phyloP scores from a whole-genome alignment of 2,888 invertebrate species.

The Cistogaster globosa region DNA sequence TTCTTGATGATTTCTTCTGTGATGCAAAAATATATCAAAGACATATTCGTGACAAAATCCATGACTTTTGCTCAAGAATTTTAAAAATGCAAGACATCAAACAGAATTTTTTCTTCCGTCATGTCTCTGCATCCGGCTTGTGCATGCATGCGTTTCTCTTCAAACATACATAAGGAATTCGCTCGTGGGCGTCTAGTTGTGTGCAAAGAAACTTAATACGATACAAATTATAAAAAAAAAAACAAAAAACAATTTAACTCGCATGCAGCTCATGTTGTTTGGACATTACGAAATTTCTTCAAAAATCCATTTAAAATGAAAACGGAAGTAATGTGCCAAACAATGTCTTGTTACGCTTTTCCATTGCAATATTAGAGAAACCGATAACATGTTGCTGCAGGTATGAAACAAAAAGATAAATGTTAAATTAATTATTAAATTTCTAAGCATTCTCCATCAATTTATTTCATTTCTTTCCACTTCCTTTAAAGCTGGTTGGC shows the following conservation, averaged over 20 bases:
- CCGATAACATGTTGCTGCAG: not conserved
- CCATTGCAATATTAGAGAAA: slow-evolving; percentile 29
- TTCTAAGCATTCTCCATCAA: too few relatives aligned
- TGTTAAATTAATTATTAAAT: not conserved
- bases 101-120: slow-evolving; percentile 45
- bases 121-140: slow-evolving; percentile 38
- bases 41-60: slow-evolving; percentile 35
- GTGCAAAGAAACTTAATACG: slow-evolving; percentile 19
- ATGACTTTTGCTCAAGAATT: slow-evolving; percentile 27
- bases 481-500: too few relatives aligned
- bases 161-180: not conserved
- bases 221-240: slow-evolving; percentile 6
- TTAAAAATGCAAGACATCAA: slow-evolving; percentile 52
- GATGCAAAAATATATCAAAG: slow-evolving; percentile 43
- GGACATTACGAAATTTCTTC: not conserved
- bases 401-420: not conserved
- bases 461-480: too few relatives aligned
- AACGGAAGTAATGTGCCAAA: slow-evolving; percentile 67
- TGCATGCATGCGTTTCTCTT: not conserved
- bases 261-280: slow-evolving; percentile 9
- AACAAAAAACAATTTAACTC: slow-evolving; percentile 16
- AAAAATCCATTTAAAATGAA: slow-evolving; percentile 24
- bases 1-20: slow-evolving; percentile 29
- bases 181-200: slow-evolving; percentile 7
- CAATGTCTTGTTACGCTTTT: slow-evolving; percentile 48